phyloP scores from a whole-genome alignment of 2,113 vertebrate species.

The Sebastes schlegelii region DNA sequence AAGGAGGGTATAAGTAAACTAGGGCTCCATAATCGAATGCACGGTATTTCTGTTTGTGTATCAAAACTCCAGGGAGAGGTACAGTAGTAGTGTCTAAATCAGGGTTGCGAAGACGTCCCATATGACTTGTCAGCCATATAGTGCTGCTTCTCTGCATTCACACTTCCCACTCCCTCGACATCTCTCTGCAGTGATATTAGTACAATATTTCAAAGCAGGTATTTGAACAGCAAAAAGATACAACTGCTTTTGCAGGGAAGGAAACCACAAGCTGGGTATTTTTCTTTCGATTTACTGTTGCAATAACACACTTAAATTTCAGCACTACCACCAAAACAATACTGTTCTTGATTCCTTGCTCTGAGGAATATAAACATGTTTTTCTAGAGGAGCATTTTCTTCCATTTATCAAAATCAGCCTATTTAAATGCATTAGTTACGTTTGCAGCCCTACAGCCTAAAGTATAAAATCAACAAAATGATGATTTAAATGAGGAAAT shows the following conservation, averaged over 20 bases:
- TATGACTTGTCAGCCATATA: constrained; percentile 56
- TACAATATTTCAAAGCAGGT: constrained; percentile 41
- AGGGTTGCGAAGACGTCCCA: constrained; percentile 57
- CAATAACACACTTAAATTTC: not conserved
- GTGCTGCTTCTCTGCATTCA: constrained; percentile 44
- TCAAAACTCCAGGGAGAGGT: constrained; percentile 47
- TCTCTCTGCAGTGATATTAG: constrained; percentile 40
- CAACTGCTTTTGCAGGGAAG: constrained; percentile 13
- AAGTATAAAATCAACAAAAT: not conserved
- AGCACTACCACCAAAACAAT: not conserved
- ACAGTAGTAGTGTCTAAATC: constrained; percentile 62
- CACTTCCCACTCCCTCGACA: constrained; percentile 26
- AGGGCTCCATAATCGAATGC: constrained; percentile 22
- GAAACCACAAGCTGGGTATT: not conserved
- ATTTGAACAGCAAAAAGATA: constrained; percentile 37
- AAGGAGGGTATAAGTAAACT: constrained; percentile 38
- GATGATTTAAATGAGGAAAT: not conserved
- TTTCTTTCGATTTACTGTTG: not conserved
- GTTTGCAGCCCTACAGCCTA: not conserved
- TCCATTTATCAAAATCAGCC: not conserved
- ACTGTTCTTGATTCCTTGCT: not conserved
- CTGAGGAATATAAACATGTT: not conserved
- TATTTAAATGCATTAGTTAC: not conserved
- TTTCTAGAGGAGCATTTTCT: not conserved
- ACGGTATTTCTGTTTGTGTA: constrained; percentile 33